Evolutionary conservation across 2,888 invertebrate species (phyloP), one percentile per base, ranked within the genome.

Genomic region (Sphaerophoria taeniata): DNA sequence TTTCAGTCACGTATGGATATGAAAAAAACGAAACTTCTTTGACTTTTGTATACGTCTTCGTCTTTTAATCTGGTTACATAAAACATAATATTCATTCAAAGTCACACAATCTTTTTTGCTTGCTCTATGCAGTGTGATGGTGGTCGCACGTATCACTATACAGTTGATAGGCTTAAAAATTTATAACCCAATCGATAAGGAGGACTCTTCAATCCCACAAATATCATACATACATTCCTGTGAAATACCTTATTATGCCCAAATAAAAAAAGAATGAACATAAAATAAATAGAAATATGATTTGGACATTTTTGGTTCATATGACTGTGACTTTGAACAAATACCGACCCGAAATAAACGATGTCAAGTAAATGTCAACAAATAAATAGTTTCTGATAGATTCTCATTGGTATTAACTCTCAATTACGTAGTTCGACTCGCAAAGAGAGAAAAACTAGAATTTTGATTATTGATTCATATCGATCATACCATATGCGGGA

Each of bases 21-120:
- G n/a, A 74, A 65, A 43, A 47, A 60, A 24, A 24, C 24, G 24
- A 2, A 24, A 1, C 24, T 24, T 24, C 24, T 24, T 24, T n/a
- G n/a, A n/a, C n/a, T n/a, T n/a, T n/a, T n/a, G n/a, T n/a, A n/a
- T n/a, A n/a, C n/a, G n/a, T n/a, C n/a, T n/a, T n/a, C 12, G 53
- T 67, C 75, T 24, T 61, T 76, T 71, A 84, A 84, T 80, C 80
- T 84, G 84, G 79, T 79, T 75, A n/a, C n/a, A n/a, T n/a, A n/a
- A 84, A 80, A 65, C 65, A 83, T 83, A n/a, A n/a, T n/a, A n/a
- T n/a, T n/a, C n/a, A 83, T 83, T 83, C 78, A 78, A 84, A 84
- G 75, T 75, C 24, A 24, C 75, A 75, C 75, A 80, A 70, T 70
- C 65, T 70, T 55, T 67, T 11, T 39, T 31, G 24, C 24, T 2